Base-by-base conservation (phyloP, 2,888 invertebrate species). In the Drosophila acutilabella region DNA sequence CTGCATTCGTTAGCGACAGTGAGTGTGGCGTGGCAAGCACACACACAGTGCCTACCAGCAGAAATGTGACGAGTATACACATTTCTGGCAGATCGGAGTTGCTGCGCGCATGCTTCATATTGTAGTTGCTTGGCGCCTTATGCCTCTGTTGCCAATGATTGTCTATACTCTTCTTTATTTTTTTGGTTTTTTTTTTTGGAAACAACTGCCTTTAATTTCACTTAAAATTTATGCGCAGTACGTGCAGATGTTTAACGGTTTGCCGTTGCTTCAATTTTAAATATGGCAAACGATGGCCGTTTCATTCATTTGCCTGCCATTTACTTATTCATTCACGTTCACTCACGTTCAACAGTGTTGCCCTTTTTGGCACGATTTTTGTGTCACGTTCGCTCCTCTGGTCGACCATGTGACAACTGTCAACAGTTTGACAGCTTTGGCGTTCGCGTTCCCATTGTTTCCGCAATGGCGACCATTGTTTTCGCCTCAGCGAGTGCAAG, bases 391-490 rank as follows among this genome's bases (percentile, higher is more conserved):
- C 88, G 67, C 74, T 64, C 45, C 66, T 53, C 59, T 64, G 71
- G 68, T 72, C 86, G 64, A 88, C 82, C 85, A 88, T 88, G 88
- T 89, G 89, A 85, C 89, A 85, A 89, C 80, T 88, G 85, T 86
- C 85, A 88, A 82, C 89, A 79, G 89, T 86, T 77, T 74, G 85
- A 80, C 81, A 78, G 78, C 79, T 59, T 52, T 57, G 68, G 58
- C 80, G 64, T 47, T 54, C 58, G 61, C 70, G 62, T 68, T 75
- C 72, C 73, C 74, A 68, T 79, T 72, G 72, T 68, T 75, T 79
- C 74, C 73, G 74, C 62, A 60, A 64, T 64, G 68, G 64, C 74
- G 69, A 69, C 82, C 80, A 78, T 89, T 81, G 66, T 66, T 77
- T 69, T 72, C 11, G 30, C 6, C 18, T 11, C 20, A 4, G 51